Conservation (phyloP, 2,888 invertebrate species). For the Chalcosyrphus nemorum region DNA sequence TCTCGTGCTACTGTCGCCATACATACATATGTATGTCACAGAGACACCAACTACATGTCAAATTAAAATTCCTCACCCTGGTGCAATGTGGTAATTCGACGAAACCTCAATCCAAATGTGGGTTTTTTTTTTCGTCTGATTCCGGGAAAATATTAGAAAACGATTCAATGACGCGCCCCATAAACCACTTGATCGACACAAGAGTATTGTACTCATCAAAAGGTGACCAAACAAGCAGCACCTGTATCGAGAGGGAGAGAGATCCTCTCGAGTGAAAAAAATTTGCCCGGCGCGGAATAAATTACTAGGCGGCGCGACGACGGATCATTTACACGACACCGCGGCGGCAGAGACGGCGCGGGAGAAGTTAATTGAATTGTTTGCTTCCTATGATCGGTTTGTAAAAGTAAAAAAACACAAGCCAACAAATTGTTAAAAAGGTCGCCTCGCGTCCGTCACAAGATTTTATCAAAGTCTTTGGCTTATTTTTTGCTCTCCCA, state of each 20-base stretch:
- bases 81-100: slow-evolving; percentile 25
- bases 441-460: not conserved
- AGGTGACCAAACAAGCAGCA: slow-evolving; percentile 14
- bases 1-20: slow-evolving; percentile 1
- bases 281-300: slow-evolving; percentile 10
- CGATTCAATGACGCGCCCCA: not conserved
- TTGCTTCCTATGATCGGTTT: slow-evolving; percentile 34
- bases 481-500: not conserved
- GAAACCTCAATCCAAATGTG: slow-evolving; percentile 6
- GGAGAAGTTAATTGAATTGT: slow-evolving; percentile 40
- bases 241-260: not conserved
- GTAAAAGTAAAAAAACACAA: not conserved
- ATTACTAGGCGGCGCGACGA: slow-evolving; percentile 11
- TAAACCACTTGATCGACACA: slow-evolving; percentile 11
- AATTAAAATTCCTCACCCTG: slow-evolving; percentile 50
- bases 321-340: too few relatives aligned
- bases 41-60: not conserved
- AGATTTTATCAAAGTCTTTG: not conserved
- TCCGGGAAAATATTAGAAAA: slow-evolving; percentile 18
- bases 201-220: slow-evolving; percentile 21
- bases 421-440: not conserved
- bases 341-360: not conserved
- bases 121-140: slow-evolving; percentile 18
- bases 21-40: too few relatives aligned
- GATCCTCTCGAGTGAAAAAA: not conserved